Evolutionary conservation across 2,888 invertebrate genomes (phyloP), one percentile per base, ranked within the genome.

Genomic region (Muschampia plurimacula): DNA sequence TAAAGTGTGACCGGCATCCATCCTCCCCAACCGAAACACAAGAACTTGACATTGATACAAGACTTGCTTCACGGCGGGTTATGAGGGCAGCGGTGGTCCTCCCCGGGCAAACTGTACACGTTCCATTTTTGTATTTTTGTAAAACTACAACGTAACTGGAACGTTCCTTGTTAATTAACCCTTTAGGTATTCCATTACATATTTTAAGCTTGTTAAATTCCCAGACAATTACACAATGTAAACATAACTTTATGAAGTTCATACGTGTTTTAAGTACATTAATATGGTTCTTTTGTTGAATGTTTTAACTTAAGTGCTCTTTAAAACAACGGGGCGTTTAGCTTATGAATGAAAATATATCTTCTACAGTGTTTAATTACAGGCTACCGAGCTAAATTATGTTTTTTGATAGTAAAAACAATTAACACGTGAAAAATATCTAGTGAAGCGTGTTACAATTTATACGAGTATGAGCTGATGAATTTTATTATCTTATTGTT

Each of bases 171-270:
- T 64, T 41, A 63, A 64, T 44, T 12, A 28, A 39, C 41, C 70
- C 69, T 73, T 74, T 22, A 39, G 39, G 36, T 66, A 2, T 65
- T 66, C 12, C 36, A 60, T 67, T 60, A 68, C 68, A 74, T 74
- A 67, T 74, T 74, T 73, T 59, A 73, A 65, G 63, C 49, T 57
- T 69, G 73, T 75, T 72, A 75, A 72, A 74, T 74, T 75, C 72
- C 68, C 28, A 22, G 55, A 55, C 74, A 74, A 76, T 76, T 74
- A 74, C 74, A 75, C 75, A 74, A 74, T 75, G 76, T 76, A 78
- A 76, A 74, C 73, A 76, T 60, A 71, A 77, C 74, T 75, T 77
- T 74, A 73, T 73, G 75, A 74, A 75, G 73, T 67, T 68, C 67
- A 72, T 72, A 72, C 76, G 76, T 76, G 74, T 74, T 74, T 77